phyloP scores from a whole-genome alignment of 1,140 invertebrate species.

The Phocides pigmalion region DNA sequence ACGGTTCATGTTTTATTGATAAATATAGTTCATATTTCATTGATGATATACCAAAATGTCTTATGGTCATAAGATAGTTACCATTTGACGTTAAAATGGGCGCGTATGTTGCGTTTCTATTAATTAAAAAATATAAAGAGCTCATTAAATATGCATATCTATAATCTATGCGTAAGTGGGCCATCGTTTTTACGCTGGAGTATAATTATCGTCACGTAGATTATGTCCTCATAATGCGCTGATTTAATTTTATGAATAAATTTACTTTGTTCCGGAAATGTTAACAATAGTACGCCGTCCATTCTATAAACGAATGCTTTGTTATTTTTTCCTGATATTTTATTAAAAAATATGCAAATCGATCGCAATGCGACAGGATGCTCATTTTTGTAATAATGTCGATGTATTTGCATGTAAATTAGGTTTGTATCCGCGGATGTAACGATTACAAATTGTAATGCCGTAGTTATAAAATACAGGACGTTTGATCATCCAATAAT shows the following conservation, averaged over 20 bases:
- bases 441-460: constrained; percentile 74
- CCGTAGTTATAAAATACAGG: constrained; percentile 66
- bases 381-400: constrained; percentile 78
- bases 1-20: too few species aligned
- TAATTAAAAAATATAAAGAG: not conserved
- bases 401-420: constrained; percentile 81
- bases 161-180: constrained; percentile 29
- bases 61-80: not conserved
- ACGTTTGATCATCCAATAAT: constrained; percentile 54
- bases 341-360: constrained; percentile 83
- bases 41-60: not conserved
- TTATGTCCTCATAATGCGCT: constrained; percentile 60
- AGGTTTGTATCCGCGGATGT: constrained; percentile 70
- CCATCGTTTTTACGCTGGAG: constrained; percentile 13
- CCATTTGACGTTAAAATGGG: not conserved
- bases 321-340: constrained; percentile 73
- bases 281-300: constrained; percentile 65
- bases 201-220: constrained; percentile 65
- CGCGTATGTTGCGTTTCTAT: too few species aligned
- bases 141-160: not conserved
- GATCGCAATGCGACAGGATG: constrained; percentile 76
- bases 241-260: constrained; percentile 80
- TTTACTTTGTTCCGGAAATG: constrained; percentile 69
- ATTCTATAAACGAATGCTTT: constrained; percentile 69
- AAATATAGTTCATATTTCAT: too few species aligned